Evolutionary conservation across 2,113 vertebrate species (phyloP).

Genomic region (Tangachromis dhanisi): DNA sequence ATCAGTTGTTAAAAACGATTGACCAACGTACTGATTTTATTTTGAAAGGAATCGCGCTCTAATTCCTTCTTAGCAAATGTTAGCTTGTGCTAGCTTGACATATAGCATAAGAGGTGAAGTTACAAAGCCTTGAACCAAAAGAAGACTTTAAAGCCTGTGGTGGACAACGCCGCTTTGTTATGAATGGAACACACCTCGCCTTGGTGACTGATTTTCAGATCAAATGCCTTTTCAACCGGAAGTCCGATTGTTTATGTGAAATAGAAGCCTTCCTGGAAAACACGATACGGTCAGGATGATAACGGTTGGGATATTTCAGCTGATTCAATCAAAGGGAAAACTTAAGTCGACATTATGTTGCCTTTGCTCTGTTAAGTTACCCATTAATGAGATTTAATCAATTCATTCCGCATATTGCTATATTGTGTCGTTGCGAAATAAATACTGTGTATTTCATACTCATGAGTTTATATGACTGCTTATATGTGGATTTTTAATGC

Average conservation of each 20-base stretch:
- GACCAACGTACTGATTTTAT: not conserved
- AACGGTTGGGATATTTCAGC: not conserved
- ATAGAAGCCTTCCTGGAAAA: not conserved
- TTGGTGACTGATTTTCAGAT: not conserved
- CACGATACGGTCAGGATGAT: not conserved
- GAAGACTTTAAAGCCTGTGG: not conserved
- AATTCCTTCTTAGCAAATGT: no score
- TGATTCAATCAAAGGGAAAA: not conserved
- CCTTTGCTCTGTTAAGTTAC: not conserved
- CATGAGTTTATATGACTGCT: not conserved
- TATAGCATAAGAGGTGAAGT: conserved; percentile 22
- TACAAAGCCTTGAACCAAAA: conserved; percentile 32
- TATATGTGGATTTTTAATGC: not conserved
- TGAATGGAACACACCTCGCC: conserved; percentile 24
- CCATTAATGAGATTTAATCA: not conserved
- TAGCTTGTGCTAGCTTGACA: not conserved
- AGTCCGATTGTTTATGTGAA: not conserved
- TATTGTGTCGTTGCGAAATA: not conserved
- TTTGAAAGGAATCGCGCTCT: not conserved
- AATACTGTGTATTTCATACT: not conserved
- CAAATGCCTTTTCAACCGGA: not conserved
- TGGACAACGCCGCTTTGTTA: not conserved
- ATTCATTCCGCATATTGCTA: not conserved
- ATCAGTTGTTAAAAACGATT: not conserved
- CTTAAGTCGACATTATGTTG: not conserved